Conservation (phyloP, 1,140 invertebrate species). For the Whitmania pigra region DNA sequence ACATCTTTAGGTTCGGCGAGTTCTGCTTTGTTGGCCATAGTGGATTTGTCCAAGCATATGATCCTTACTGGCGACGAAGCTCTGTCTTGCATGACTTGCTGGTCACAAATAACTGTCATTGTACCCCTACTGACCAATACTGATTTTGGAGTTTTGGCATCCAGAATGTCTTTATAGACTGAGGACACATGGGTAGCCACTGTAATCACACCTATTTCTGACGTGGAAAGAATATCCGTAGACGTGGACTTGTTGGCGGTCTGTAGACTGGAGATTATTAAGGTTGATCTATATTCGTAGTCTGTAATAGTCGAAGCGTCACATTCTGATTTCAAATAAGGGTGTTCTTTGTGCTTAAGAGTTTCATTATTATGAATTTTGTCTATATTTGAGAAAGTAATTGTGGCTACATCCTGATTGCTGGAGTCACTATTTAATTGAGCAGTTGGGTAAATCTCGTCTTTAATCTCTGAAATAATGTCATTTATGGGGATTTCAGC, state of each 20-base stretch:
- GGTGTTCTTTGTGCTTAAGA: not conserved
- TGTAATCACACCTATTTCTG: not conserved
- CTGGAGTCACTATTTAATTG: not conserved
- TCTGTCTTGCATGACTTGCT: constrained; percentile 10
- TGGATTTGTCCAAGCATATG: constrained; percentile 13
- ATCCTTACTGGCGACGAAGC: constrained; percentile 20
- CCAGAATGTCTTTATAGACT: not conserved
- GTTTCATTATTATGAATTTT: not conserved
- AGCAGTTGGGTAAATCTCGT: not conserved
- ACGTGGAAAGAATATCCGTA: no score
- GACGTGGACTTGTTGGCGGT: not conserved
- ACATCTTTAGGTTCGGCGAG: constrained; percentile 17
- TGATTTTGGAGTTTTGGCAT: not conserved
- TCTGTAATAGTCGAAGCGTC: not conserved
- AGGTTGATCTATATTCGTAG: not conserved
- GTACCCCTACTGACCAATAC: not conserved
- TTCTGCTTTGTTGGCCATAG: constrained; percentile 19
- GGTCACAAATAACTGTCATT: not conserved
- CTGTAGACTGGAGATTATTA: not conserved
- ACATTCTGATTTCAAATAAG: not conserved
- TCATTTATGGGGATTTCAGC: no score
- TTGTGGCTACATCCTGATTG: not conserved
- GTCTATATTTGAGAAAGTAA: not conserved
- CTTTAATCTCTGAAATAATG: not conserved
- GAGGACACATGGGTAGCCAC: not conserved